Conservation (phyloP, 2,113 vertebrate genomes). For the Aspidoscelis tigris region DNA sequence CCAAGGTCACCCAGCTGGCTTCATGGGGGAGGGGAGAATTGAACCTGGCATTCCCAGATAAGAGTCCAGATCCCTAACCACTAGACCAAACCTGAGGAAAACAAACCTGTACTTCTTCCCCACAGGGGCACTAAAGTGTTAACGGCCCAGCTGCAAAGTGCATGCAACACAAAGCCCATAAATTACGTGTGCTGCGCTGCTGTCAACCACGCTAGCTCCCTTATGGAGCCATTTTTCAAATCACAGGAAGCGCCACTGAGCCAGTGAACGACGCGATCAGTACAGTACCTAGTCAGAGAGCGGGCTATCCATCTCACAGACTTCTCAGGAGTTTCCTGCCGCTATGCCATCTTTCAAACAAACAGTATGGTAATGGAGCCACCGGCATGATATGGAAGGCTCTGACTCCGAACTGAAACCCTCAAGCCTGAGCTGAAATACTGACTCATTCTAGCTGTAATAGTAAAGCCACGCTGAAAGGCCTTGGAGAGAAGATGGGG, state of each 20-base stretch:
- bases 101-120: background rate
- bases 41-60: no score
- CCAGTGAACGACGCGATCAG: background rate
- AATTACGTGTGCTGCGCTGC: background rate
- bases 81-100: background rate
- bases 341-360: background rate
- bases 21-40: no score
- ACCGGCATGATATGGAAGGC: no score
- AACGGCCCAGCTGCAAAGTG: background rate
- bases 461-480: no score
- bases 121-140: slow-evolving; percentile 4
- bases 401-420: no score
- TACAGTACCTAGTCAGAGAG: background rate
- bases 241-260: background rate
- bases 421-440: no score
- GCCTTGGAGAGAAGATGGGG: no score
- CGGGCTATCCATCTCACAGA: slow-evolving; percentile 14
- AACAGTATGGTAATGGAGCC: background rate
- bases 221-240: background rate
- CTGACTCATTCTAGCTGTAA: no score
- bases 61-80: no score
- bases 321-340: background rate
- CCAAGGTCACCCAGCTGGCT: no score
- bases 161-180: slow-evolving; percentile 22
- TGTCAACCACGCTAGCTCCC: slow-evolving; percentile 21